Percentiles rank a stretch among this genome's conserved stretches.
Conservation (phyloP, 2,113 vertebrate species). For the Phylloscopus trochiloides region DNA sequence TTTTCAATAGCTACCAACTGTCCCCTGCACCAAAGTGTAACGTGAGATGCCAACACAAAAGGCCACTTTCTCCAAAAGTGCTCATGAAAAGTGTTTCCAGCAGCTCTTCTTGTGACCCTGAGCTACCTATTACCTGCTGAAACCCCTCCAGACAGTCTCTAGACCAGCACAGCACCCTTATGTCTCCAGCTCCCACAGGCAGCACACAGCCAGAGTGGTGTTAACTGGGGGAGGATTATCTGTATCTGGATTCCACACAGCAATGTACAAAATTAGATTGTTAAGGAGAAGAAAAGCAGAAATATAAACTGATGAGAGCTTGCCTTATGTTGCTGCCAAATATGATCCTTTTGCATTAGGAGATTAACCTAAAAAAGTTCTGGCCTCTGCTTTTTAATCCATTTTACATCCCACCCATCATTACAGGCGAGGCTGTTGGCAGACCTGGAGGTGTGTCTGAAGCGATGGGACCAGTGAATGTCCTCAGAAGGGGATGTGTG, state of each 20-base stretch:
- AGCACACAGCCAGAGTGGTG: neutral
- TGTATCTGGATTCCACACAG: neutral
- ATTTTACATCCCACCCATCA: neutral
- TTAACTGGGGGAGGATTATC: neutral
- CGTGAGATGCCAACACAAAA: neutral
- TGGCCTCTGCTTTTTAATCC: neutral
- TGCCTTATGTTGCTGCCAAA: constrained; percentile 12
- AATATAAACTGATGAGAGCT: neutral
- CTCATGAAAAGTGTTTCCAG: neutral
- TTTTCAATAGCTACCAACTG: neutral
- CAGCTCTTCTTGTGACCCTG: neutral
- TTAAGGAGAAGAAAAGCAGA: constrained; percentile 24
- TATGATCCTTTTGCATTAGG: neutral
- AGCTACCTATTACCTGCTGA: neutral
- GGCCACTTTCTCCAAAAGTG: neutral
- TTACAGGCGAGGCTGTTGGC: neutral
- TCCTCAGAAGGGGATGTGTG: neutral
- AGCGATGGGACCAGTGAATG: accelerated
- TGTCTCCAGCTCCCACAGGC: neutral
- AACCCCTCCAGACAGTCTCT: neutral
- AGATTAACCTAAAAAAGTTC: constrained; percentile 8
- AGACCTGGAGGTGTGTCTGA: neutral
- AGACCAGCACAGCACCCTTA: neutral
- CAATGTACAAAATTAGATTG: neutral
- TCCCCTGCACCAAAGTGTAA: neutral